Conservation (phyloP, 2,797 vertebrate genomes). For the Macrochelys suwanniensis region DNA sequence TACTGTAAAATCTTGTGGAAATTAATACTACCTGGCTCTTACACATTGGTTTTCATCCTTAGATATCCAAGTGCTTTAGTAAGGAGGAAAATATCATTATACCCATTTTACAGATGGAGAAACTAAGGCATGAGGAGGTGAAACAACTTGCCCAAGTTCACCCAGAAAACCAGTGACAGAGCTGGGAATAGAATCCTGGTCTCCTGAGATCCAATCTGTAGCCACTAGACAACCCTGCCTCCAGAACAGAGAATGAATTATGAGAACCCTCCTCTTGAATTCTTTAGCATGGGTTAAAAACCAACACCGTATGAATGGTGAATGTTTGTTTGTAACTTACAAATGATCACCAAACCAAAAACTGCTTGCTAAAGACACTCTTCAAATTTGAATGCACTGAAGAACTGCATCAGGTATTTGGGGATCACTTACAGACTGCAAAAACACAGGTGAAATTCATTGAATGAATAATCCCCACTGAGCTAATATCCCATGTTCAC, state of each 20-base stretch:
- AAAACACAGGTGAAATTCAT: neutral
- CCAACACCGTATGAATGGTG: neutral
- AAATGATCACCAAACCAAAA: neutral
- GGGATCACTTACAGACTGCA: neutral
- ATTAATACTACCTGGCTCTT: neutral
- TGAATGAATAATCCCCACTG: neutral
- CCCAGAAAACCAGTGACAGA: neutral
- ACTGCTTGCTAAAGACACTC: neutral
- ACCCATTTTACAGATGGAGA: neutral
- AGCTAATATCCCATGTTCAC: neutral
- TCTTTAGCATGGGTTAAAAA: neutral
- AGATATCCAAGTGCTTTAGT: neutral
- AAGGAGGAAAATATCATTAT: neutral
- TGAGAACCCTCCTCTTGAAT: neutral
- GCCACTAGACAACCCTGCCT: neutral
- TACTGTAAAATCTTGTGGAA: neutral
- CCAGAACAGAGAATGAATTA: neutral
- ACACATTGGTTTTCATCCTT: neutral
- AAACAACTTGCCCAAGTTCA: neutral
- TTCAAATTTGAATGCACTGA: neutral
- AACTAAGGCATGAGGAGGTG: neutral
- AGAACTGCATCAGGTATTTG: neutral
- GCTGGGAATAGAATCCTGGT: too few relatives aligned
- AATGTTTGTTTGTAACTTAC: neutral
- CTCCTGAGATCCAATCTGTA: neutral